phyloP scores from a whole-genome alignment of 2,113 vertebrate species.

The Sphyrna mokarran region DNA sequence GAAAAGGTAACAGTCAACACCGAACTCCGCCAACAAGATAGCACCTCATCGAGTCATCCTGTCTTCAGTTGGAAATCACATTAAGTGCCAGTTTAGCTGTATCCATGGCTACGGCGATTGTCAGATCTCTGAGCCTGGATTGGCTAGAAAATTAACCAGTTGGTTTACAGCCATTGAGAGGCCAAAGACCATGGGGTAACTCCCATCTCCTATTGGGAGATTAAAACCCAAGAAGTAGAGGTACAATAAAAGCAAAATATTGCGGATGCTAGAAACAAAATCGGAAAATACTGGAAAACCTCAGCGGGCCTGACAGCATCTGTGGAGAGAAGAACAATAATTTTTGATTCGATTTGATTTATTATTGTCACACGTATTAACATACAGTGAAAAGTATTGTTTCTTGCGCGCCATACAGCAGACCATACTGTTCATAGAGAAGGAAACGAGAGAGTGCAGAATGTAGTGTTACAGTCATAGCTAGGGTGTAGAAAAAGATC shows the following conservation, averaged over 20 bases:
- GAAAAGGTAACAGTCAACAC: slow-evolving; percentile 36
- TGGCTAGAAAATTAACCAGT: not conserved
- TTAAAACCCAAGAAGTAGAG: not conserved
- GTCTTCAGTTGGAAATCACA: not conserved
- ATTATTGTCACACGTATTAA: no score
- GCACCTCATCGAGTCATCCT: not conserved
- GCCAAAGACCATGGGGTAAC: not conserved
- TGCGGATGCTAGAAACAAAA: no score
- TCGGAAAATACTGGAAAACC: no score
- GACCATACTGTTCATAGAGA: no score
- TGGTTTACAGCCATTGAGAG: not conserved
- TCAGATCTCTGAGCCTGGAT: not conserved
- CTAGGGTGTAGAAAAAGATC: no score
- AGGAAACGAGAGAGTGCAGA: no score
- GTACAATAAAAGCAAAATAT: not conserved
- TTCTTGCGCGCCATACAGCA: no score
- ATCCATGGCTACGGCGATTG: not conserved
- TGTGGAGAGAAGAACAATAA: no score
- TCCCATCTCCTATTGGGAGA: not conserved
- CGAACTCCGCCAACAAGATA: slow-evolving; percentile 46
- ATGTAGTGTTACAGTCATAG: no score
- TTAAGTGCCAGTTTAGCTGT: not conserved
- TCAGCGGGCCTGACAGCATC: no score
- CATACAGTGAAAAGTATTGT: no score
- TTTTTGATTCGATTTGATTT: no score